Percentiles rank a stretch among this genome's conserved stretches.
Evolutionary conservation across 2,888 invertebrate genomes (phyloP).

Genomic region (Aplocera efformata): DNA sequence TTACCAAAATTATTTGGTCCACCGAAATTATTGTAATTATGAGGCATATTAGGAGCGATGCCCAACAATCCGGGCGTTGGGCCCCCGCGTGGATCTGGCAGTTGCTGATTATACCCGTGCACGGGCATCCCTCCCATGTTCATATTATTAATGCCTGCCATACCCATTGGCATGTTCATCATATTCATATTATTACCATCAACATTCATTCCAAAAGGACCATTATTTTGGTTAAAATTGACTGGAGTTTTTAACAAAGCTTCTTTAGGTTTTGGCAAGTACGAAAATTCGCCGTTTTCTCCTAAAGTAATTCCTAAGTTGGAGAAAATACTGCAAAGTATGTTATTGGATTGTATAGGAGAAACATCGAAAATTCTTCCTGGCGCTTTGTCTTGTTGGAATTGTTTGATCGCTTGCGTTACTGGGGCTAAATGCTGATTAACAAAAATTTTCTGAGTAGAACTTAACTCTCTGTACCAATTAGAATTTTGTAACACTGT

Average conservation of each 20-base stretch:
- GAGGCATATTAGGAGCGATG: conserved; percentile 78
- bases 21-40: conserved; percentile 68
- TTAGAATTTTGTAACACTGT: conserved; percentile 83
- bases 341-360: conserved; percentile 71
- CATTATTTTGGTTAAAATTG: conserved; percentile 58
- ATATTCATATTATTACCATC: conserved; percentile 63
- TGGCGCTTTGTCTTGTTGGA: conserved; percentile 78
- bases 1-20: conserved; percentile 66
- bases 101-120: conserved; percentile 63
- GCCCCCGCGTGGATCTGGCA: conserved; percentile 72
- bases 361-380: conserved; percentile 79
- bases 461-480: conserved; percentile 86
- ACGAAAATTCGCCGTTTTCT: conserved; percentile 79
- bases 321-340: conserved; percentile 81
- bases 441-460: conserved; percentile 85
- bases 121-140: conserved; percentile 67
- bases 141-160: conserved; percentile 35
- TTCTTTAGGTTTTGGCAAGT: conserved; percentile 72
- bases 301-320: conserved; percentile 82
- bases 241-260: conserved; percentile 66
- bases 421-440: conserved; percentile 84
- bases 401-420: conserved; percentile 81
- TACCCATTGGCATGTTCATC: conserved; percentile 20
- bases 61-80: conserved; percentile 80
- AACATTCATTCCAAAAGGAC: conserved; percentile 57